Evolutionary conservation across 2,797 vertebrate genomes (phyloP), one percentile per base, ranked within the genome.

Genomic region (Micromesistius poutassou): DNA sequence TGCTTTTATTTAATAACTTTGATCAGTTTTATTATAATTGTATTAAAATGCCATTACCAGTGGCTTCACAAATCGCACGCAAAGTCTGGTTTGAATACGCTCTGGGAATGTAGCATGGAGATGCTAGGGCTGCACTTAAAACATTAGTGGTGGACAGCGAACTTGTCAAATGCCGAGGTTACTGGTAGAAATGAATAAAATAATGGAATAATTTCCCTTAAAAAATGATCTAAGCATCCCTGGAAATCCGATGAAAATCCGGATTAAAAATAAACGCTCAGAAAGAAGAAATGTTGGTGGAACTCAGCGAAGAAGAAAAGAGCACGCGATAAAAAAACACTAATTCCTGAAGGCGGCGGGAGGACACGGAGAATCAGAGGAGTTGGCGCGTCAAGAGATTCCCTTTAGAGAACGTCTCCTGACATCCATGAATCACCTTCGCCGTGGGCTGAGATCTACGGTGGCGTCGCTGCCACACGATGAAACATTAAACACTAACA

Each of bases 401-500:
- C 62, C 9, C 3, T 2, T 28, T 25, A 28, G 28, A 28, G 25
- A 68, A 68, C 62, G n/a, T 28, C n/a, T 62, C 55, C n/a, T n/a
- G 55, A 62, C 62, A 16, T 68, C 62, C 28, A 68, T 68, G 25
- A 68, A 68, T 28, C 62, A 68, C 12, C 62, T 12, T 30, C 9
- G 62, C 25, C 31, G 30, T 30, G 12, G 76, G 74, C 77, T 76
- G 2, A 71, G 77, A 82, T 76, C 77, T 50, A 88, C 79, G 83
- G 78, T 74, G 74, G 77, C 73, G 77, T 81, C 4, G 36, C 73
- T 25, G 46, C 81, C 83, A 80, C 66, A 77, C 62, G 76, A 79
- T 28, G 75, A 73, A 73, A 74, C 28, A 81, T n/a, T 25, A 25
- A 25, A 62, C 2, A 62, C 55, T 0, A 3, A 82, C 66, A 28